Evolutionary conservation across 1,140 invertebrate species (phyloP), one percentile per base, ranked within the genome.

Genomic region (Aphis gossypii): DNA sequence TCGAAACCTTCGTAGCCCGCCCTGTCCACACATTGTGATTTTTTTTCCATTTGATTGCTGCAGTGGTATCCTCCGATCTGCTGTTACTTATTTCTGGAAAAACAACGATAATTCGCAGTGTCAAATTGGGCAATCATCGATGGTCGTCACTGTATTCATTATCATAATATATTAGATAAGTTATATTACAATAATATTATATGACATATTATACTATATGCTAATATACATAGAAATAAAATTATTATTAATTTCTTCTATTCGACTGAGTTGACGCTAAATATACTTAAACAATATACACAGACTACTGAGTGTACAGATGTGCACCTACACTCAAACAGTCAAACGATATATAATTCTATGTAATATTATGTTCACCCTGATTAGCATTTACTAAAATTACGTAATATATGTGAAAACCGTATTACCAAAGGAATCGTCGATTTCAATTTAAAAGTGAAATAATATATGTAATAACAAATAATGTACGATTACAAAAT

Each of bases 1-100:
- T 93, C 48, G 18, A 93, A 84, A 20, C 48, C 92, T 56, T 93
- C 92, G 7, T 93, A 93, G 25, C 89, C 54, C 21, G 8, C 38
- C 25, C 89, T 56, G 51, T 44, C 25, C 38, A 20, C 9, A 20
- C 25, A 90, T 14, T 14, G 14, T 11, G 56, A 46, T 68, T 90
- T 68, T 9, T 48, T 44, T 6, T 41, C 44, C 89, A 68, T 90
- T 44, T 90, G 30, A 68, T 68, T 68, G 30, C 30, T n/a, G 23
- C 56, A 54, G 60, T 14, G 30, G 60, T n/a, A 14, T 68, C 60
- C 30, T 68, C n/a, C 4, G 60, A n/a, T 68, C 60, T 68, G 11
- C 30, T 14, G 60, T n/a, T 68, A 14, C 18, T 30, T n/a, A n/a
- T 68, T 51, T 51, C 30, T 35, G 86, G 21, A 51, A 86, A 30